Evolutionary conservation across 2,797 vertebrate species (phyloP), one percentile per base, ranked within the genome.

Genomic region (Sebastes miniatus): DNA sequence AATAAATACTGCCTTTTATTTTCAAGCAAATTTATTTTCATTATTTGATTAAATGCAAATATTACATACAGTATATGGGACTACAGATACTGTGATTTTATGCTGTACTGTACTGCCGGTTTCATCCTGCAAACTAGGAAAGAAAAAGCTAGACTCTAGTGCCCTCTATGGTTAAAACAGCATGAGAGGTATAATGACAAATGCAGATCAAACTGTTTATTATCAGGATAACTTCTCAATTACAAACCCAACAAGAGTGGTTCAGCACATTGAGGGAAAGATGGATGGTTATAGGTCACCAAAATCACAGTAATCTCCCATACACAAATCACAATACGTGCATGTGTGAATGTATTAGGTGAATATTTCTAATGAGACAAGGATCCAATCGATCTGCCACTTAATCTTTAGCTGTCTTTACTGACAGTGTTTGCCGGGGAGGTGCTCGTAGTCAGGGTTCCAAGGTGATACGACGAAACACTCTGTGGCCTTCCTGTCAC

Each of bases 401-500:
- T 72, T 50, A 11, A 4, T 73, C n/a, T 24, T 8, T 8, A 29
- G 16, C 25, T 6, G 4, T n/a, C 1, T 81, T 86, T 69, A 94
- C 1, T 93, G 24, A 84, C 96, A 96, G 5, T 32, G 39, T 0
- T 92, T 83, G 8, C 85, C 11, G 27, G 71, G 81, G 34, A 97
- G 80, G 0, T 86, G 0, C 36, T 79, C 85, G 71, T 97, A 0
- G 0, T 91, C 20, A 0, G 87, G 8, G 71, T 80, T 92, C 91
- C 97, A 97, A 0, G 87, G 39, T 0, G 87, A 84, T 14, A 36
- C 79, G 73, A 91, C 76, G 20, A 97, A 97, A 89, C 97, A 98
- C 47, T 92, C 93, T 2, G 96, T 94, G 0, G 97, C 96, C 0
- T 79, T 12, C 20, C 95, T 94, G 94, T 98, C 97, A 1, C 97